Base-by-base conservation (phyloP, 30 jellyfish, hydroid and myxozoan genomes). In the Sanderia malayensis region DNA sequence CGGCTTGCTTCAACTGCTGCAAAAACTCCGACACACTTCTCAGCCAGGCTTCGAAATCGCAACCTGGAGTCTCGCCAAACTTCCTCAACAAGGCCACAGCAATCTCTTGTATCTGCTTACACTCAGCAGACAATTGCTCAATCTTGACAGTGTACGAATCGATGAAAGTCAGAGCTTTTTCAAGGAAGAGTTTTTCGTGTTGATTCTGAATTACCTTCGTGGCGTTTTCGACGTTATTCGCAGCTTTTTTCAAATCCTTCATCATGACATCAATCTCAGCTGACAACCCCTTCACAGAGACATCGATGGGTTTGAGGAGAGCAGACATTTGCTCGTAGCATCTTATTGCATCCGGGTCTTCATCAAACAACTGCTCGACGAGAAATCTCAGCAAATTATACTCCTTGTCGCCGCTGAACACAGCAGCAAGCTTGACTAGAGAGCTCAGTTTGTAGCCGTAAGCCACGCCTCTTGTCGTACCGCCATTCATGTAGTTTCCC, bases 391-490 rank as follows among this genome's bases (percentile, higher is more conserved):
- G 61, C 67, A 83, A 31, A 18, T 73, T 90, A 21, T 76, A 59
- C 47, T 83, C 86, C 76, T 90, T 90, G 66, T 90, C 91, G 18
- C 80, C 20, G 46, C 95, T 90, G 18, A 88, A 69, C 0, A 90
- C 86, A 44, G 62, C 88, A 34, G 86, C 92, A 0, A 90, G 83
- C 79, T 82, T 82, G 26, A 64, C 89, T 13, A 90, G 88, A 20
- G 95, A 84, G 74, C 79, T 84, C 73, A 90, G 20, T 61, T 77
- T 90, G 74, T 83, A 90, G n/a, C 97, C 97, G 33, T 90, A 71
- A 31, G 97, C 97, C 9, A 95, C 88, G 24, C 97, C 97, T n/a
- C 97, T 78, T 17, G 74, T 75, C 24, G 97, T 90, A 1, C 97
- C 97, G 4, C 95, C 96, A 59, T 90, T 90, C 63, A 90, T 49